Evolutionary conservation across 2,797 vertebrate genomes (phyloP).

Genomic region (Dromococcyx pavoninus): DNA sequence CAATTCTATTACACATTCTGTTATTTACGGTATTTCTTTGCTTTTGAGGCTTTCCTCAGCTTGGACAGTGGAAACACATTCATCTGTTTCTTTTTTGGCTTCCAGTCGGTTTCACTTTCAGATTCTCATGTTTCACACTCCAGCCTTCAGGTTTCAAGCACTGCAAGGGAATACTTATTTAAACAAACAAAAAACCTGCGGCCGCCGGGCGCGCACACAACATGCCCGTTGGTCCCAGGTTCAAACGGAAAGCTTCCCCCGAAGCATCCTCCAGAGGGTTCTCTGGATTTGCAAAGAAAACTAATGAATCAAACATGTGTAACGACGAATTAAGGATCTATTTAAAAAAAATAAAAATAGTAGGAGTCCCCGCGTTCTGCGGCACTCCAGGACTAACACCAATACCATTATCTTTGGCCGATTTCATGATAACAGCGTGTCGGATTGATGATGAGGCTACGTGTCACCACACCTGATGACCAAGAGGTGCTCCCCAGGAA

Average conservation of each 20-base stretch:
- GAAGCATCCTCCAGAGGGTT: not conserved
- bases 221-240: not conserved
- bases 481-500: not conserved
- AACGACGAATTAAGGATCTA: not conserved
- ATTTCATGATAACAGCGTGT: not conserved
- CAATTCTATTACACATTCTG: not conserved
- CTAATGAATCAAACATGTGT: not conserved
- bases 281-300: not conserved
- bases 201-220: not conserved
- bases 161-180: not conserved
- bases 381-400: not conserved
- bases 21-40: not conserved
- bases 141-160: conserved; percentile 30
- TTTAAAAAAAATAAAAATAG: not conserved
- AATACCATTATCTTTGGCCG: too few species aligned
- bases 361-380: not conserved
- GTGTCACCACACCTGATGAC: not conserved
- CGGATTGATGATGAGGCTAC: not conserved
- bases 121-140: conserved; percentile 48
- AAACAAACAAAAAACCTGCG: conserved; percentile 17
- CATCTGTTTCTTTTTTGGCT: conserved; percentile 19
- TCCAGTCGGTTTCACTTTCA: conserved; percentile 56
- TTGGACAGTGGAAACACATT: not conserved
- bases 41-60: not conserved
- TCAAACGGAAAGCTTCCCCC: not conserved